phyloP scores from a whole-genome alignment of 2,888 invertebrate species.

The Lapara coniferarum region DNA sequence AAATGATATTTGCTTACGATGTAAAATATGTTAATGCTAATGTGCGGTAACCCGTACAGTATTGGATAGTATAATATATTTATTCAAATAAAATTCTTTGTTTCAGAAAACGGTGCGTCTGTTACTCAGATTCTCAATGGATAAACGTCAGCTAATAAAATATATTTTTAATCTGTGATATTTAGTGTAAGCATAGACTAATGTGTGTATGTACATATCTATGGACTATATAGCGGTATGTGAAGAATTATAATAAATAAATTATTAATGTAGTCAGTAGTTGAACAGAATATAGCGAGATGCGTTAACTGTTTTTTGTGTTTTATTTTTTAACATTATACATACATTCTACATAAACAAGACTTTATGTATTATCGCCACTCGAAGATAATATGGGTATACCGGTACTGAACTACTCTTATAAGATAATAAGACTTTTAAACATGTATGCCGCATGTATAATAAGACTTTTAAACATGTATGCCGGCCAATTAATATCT shows the following conservation, averaged over 20 bases:
- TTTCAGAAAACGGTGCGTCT: slow-evolving; percentile 18
- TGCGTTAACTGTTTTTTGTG: slow-evolving; percentile 57
- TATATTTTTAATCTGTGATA: slow-evolving; percentile 48
- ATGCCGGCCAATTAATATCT: too few species aligned
- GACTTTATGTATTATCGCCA: too few species aligned
- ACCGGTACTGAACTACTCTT: too few species aligned
- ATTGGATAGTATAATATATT: too few species aligned
- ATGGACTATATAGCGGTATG: slow-evolving; percentile 24
- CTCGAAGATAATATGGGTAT: too few species aligned
- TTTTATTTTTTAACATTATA: slow-evolving; percentile 41
- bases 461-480: too few species aligned
- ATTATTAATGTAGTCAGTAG: slow-evolving; percentile 64
- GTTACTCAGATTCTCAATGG: slow-evolving; percentile 32
- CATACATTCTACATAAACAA: too few species aligned
- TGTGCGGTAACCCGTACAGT: too few species aligned
- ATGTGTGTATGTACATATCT: slow-evolving; percentile 30
- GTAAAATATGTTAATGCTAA: too few species aligned
- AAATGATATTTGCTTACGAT: too few species aligned
- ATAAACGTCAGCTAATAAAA: slow-evolving; percentile 36
- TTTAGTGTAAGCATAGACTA: slow-evolving; percentile 44
- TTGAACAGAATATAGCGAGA: slow-evolving; percentile 59
- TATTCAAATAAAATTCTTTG: neutral
- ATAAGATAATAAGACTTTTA: too few species aligned
- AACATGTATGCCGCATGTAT: too few species aligned
- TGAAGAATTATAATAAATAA: slow-evolving; percentile 46